A percentile compares a stretch with the other conserved stretches of the same genome.
Conservation (phyloP, 2,888 invertebrate genomes). For the Lithophane socia region DNA sequence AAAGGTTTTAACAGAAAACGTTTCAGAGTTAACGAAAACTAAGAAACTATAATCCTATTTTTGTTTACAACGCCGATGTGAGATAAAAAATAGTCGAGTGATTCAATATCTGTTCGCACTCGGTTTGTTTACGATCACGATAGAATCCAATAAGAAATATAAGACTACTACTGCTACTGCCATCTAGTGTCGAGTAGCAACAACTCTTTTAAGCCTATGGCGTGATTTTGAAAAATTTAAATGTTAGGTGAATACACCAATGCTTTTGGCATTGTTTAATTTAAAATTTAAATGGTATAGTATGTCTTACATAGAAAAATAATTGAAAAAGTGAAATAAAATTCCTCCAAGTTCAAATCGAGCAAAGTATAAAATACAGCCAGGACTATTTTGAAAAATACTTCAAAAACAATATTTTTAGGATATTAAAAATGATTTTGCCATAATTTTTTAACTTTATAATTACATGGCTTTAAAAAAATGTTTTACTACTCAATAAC, state of each 20-base stretch:
- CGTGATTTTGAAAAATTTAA: too few species aligned
- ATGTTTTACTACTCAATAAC: conserved; percentile 71
- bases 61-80: conserved; percentile 26
- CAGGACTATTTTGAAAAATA: accelerated
- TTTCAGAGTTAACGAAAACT: conserved; percentile 23
- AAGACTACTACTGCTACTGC: conserved; percentile 53
- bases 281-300: background rate
- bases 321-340: background rate
- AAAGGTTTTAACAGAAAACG: background rate
- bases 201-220: conserved; percentile 40
- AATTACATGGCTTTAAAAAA: background rate
- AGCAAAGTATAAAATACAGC: background rate
- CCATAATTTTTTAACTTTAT: background rate
- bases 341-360: background rate
- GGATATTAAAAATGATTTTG: background rate
- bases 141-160: conserved; percentile 38
- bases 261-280: accelerated
- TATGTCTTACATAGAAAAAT: background rate
- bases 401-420: too few species aligned
- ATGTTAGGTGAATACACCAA: too few species aligned
- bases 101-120: conserved; percentile 45
- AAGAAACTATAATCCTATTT: conserved; percentile 20
- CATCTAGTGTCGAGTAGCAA: conserved; percentile 79
- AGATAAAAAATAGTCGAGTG: conserved; percentile 49
- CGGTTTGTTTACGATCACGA: conserved; percentile 38